Percentiles rank a stretch among this genome's conserved stretches.
These are phyloP conservation scores for Andricus curvator DNA, from an alignment of 2,888 invertebrate genomes.

Conservation along the genomic window DNA sequence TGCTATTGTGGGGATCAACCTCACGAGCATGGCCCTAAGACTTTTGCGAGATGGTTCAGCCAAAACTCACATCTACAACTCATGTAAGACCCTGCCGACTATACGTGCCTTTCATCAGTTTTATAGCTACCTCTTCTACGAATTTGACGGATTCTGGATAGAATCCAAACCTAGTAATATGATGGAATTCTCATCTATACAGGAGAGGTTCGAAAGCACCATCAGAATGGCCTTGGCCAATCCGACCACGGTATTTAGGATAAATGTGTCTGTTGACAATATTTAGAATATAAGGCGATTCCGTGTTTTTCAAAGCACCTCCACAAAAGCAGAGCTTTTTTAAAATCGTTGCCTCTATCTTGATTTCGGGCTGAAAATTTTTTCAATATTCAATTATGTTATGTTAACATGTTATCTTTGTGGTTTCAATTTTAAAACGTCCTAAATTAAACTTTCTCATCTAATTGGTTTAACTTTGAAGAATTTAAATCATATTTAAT, in stretches of 20 bases:
- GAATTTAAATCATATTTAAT: too few species aligned
- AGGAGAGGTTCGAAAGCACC: conserved; percentile 89
- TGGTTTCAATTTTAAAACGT: background rate
- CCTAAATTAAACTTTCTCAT: background rate
- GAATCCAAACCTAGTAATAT: conserved; percentile 94
- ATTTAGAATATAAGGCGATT: conserved; percentile 76
- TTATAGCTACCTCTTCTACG: conserved; percentile 95
- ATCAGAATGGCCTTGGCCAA: conserved; percentile 85
- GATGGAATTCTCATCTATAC: conserved; percentile 96
- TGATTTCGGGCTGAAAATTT: background rate
- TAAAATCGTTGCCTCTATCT: background rate
- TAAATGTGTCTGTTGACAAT: conserved; percentile 89
- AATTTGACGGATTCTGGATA: conserved; percentile 97
- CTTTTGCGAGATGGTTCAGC: conserved; percentile 90
- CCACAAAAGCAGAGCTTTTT: background rate
- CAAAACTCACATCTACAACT: conserved; percentile 95
- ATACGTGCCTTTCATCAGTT: conserved; percentile 93
- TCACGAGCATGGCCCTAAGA: conserved; percentile 93
- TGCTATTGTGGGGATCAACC: conserved; percentile 96
- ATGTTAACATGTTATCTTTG: background rate
- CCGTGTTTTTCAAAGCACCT: background rate
- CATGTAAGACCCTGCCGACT: conserved; percentile 83
- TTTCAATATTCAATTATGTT: background rate
- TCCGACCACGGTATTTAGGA: conserved; percentile 86
- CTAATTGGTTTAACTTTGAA: too few species aligned